Evolutionary conservation across 1,140 invertebrate genomes (phyloP).

Genomic region (Drosophila bifasciata): DNA sequence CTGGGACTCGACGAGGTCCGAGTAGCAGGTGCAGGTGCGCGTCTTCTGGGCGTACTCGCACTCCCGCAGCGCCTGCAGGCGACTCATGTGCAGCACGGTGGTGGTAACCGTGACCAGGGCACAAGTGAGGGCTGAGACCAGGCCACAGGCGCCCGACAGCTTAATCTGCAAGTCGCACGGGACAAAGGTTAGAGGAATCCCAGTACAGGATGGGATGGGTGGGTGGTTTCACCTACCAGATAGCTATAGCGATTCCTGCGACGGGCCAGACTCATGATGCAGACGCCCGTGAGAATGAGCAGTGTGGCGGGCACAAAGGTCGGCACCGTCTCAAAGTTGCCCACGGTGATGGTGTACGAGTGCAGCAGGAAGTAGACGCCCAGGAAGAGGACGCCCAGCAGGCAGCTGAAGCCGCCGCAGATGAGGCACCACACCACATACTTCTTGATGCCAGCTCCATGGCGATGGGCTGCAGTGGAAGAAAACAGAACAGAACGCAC

Average conservation of each 20-base stretch:
- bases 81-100: slow-evolving; percentile 96
- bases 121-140: slow-evolving; percentile 93
- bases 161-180: slow-evolving; percentile 88
- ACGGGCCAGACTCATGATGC: slow-evolving; percentile 92
- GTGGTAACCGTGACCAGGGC: slow-evolving; percentile 95
- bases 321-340: slow-evolving; percentile 93
- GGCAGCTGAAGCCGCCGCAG: slow-evolving; percentile 89
- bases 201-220: neutral
- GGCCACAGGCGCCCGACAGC: slow-evolving; percentile 92
- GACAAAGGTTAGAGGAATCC: neutral
- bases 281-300: slow-evolving; percentile 93
- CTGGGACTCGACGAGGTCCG: slow-evolving; percentile 87
- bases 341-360: slow-evolving; percentile 91
- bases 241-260: slow-evolving; percentile 93
- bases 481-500: too few species aligned
- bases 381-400: slow-evolving; percentile 90
- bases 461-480: slow-evolving; percentile 60
- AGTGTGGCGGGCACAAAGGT: slow-evolving; percentile 92
- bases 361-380: slow-evolving; percentile 90
- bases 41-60: slow-evolving; percentile 93
- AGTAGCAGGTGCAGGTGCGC: slow-evolving; percentile 91
- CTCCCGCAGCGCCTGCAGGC: slow-evolving; percentile 92
- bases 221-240: slow-evolving; percentile 86
- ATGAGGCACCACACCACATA: slow-evolving; percentile 91
- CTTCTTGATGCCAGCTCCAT: slow-evolving; percentile 86